Evolutionary conservation across 1,140 invertebrate genomes (phyloP), one percentile per base, ranked within the genome.

Genomic region (Cotesia typhae): DNA sequence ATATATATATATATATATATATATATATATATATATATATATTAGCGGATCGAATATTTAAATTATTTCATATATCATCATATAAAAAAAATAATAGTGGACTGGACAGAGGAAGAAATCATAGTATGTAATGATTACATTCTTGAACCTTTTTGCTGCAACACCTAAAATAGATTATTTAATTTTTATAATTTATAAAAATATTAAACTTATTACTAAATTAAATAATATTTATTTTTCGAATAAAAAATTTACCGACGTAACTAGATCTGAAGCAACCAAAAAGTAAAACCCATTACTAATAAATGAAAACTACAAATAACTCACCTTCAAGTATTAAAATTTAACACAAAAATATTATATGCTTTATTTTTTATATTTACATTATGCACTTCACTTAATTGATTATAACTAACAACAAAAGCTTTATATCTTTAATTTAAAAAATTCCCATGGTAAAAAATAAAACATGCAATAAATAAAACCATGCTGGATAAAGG

Each of bases 61-160:
- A 47, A 9, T 47, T 9, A 47, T 47, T 47, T 47, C 78, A 78
- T 76, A 67, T 14, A 14, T 14, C 14, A 14, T 72, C 79, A 78
- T 73, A 78, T 77, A 73, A 77, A 73, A 76, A 83, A 79, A 74
- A 51, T 70, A 76, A 79, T 79, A 78, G 79, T 81, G 17, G 59
- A 59, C 37, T 67, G 64, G 77, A 74, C 77, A 66, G 75, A 77
- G 74, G 74, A 76, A 79, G 75, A 73, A 76, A 68, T 75, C 76
- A 80, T 79, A 80, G 80, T 73, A 77, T 81, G 78, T 35, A 81
- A 78, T 82, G 77, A 83, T 89, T 91, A 96, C 93, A 96, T 96
- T 80, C 94, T 89, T 79, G 94, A 95, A 76, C 94, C 94, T 87
- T 95, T 96, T 86, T 96, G 94, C 84, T 95, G 93, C 81, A 95